Evolutionary conservation across 2,888 invertebrate genomes (phyloP).

Genomic region (Sinotaia quadrata): DNA sequence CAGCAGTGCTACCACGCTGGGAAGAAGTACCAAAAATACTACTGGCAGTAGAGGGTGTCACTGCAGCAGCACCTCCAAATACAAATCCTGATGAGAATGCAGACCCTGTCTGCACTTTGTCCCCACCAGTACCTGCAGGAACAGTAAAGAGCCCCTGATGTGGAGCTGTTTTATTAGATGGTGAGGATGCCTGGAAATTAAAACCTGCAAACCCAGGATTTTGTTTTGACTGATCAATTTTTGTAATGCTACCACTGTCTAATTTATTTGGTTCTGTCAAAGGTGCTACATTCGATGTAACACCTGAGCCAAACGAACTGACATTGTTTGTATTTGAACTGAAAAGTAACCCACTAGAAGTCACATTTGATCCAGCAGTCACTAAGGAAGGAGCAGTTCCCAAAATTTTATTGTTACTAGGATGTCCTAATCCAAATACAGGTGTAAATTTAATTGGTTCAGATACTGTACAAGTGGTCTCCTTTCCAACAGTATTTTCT

Average conservation of each 20-base stretch:
- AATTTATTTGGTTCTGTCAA: not conserved
- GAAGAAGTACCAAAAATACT: not conserved
- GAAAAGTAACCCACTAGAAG: constrained; percentile 9
- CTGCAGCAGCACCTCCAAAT: not conserved
- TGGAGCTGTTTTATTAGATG: not conserved
- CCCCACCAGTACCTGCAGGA: not conserved
- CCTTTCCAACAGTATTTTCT: not conserved
- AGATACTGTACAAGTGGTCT: not conserved
- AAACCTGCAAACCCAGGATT: not conserved
- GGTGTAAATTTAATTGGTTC: not conserved
- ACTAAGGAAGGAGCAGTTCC: constrained; percentile 4
- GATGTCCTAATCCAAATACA: constrained; percentile 14
- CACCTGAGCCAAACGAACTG: not conserved
- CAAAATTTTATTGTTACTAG: constrained; percentile 8
- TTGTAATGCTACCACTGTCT: not conserved
- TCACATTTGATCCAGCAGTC: not conserved
- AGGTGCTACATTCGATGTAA: not conserved
- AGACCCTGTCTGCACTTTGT: not conserved
- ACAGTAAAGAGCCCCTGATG: not conserved
- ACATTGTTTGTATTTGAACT: not conserved
- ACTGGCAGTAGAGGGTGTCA: not conserved
- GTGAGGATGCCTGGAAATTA: not conserved
- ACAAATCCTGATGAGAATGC: constrained; percentile 5
- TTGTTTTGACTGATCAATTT: not conserved
- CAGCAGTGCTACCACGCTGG: not conserved